Evolutionary conservation across 2,113 vertebrate species (phyloP).

Genomic region (Pterophyllum scalare): DNA sequence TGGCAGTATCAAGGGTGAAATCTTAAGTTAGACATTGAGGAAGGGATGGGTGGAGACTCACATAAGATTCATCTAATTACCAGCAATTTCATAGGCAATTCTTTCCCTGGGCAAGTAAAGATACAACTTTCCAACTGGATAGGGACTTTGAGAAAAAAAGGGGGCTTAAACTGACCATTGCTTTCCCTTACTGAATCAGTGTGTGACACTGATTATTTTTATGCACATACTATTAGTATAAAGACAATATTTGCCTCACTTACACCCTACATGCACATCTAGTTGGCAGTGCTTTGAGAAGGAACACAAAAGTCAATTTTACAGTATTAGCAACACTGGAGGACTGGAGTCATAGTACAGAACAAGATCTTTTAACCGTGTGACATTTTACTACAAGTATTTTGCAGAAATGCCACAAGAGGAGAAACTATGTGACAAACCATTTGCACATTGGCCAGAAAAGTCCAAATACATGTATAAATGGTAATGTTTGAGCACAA

Average conservation of each 20-base stretch:
- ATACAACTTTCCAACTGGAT: neutral
- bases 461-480: neutral
- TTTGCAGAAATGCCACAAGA: constrained; percentile 29
- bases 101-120: neutral
- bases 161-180: neutral
- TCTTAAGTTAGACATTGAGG: neutral
- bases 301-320: constrained; percentile 2
- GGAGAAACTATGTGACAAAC: neutral
- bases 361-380: too few relatives aligned
- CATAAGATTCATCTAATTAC: neutral
- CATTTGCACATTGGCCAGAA: constrained; percentile 10
- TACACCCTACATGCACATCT: neutral
- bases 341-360: too few relatives aligned
- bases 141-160: neutral
- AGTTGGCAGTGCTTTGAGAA: neutral
- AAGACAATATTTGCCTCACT: neutral
- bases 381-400: constrained; percentile 23
- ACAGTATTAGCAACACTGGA: neutral
- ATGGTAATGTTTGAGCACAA: neutral
- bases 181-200: neutral
- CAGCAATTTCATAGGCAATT: neutral
- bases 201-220: neutral
- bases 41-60: neutral
- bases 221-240: neutral
- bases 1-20: neutral